Percentiles rank a stretch among this genome's conserved stretches.
Evolutionary conservation across 2,113 vertebrate genomes (phyloP).

Genomic region (Ceratotherium simum): DNA sequence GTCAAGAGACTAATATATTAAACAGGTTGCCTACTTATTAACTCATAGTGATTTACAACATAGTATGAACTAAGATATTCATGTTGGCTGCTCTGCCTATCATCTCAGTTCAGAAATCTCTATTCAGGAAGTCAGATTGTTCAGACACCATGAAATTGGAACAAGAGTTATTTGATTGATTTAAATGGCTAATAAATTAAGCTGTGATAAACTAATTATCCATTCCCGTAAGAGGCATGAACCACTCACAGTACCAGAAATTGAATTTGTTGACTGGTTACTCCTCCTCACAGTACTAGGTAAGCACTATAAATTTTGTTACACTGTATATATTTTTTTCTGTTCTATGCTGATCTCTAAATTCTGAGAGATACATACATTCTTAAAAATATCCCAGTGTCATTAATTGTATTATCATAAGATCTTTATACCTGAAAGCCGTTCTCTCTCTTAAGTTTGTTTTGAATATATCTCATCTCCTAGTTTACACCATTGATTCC

Average conservation of each 20-base stretch:
- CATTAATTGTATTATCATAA: background rate
- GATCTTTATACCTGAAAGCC: background rate
- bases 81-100: background rate
- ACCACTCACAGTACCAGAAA: background rate
- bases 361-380: background rate
- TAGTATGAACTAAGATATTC: background rate
- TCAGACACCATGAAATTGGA: background rate
- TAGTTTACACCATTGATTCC: background rate
- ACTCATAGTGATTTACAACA: background rate
- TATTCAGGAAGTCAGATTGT: background rate
- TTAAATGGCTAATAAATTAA: conserved; percentile 18
- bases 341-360: background rate
- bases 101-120: background rate
- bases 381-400: background rate
- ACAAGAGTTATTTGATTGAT: background rate
- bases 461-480: background rate
- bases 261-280: background rate
- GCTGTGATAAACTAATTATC: background rate
- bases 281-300: background rate
- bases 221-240: background rate
- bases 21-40: background rate
- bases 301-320: background rate
- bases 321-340: background rate
- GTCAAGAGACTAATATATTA: background rate
- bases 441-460: background rate